phyloP scores from a whole-genome alignment of 2,888 invertebrate genomes.

The Pachliopta kotzebuea region DNA sequence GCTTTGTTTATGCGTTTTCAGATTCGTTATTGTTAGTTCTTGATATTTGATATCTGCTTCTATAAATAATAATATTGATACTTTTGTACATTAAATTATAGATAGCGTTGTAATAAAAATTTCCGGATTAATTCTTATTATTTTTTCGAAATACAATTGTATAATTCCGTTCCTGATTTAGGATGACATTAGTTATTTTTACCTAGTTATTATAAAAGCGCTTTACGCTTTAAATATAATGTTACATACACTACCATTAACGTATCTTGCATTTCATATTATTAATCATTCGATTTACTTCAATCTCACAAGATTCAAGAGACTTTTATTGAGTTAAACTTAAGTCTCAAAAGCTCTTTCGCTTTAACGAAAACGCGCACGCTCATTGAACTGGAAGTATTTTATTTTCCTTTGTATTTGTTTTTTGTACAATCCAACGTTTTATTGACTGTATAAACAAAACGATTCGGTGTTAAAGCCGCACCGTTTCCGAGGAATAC shows the following conservation, averaged over 20 bases:
- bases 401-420: constrained; percentile 24
- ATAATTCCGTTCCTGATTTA: too few species aligned
- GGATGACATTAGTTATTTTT: too few species aligned
- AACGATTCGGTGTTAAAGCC: constrained; percentile 18
- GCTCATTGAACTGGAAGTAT: constrained; percentile 25
- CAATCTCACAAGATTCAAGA: constrained; percentile 15
- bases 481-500: constrained; percentile 9
- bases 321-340: constrained; percentile 25
- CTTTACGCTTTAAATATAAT: not conserved
- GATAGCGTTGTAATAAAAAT: too few species aligned
- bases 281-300: not conserved
- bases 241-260: not conserved
- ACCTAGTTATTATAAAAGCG: not conserved
- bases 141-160: too few species aligned
- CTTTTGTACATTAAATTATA: too few species aligned
- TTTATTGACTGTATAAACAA: constrained; percentile 21
- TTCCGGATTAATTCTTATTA: too few species aligned
- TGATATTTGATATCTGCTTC: too few species aligned
- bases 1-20: too few species aligned
- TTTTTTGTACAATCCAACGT: constrained; percentile 16
- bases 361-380: constrained; percentile 23
- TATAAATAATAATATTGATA: too few species aligned
- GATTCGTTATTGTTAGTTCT: too few species aligned
- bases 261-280: not conserved
- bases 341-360: constrained; percentile 24